Conservation (phyloP, 30 jellyfish, hydroid and myxozoan genomes). For the Cassiopea andromeda region DNA sequence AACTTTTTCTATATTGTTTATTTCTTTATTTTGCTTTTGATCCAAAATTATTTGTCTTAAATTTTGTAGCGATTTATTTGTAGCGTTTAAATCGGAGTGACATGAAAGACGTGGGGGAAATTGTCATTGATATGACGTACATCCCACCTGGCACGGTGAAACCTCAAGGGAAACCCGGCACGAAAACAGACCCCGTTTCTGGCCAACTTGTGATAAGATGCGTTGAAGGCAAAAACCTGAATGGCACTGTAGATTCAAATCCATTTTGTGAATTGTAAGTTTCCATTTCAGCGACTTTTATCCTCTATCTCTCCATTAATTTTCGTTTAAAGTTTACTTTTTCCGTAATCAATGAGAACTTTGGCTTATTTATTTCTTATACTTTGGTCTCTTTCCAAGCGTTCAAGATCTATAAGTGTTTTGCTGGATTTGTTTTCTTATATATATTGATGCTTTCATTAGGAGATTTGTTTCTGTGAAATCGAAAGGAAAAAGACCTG, state of each 20-base stretch:
- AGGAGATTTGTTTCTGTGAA: conserved; percentile 41
- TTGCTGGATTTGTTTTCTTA: too few species aligned
- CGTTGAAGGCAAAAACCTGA: conserved; percentile 67
- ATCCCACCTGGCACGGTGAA: conserved; percentile 72
- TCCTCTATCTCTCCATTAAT: too few species aligned
- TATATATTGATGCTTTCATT: background rate
- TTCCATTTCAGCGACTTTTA: too few species aligned
- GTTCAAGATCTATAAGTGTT: too few species aligned
- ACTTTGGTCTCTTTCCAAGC: too few species aligned
- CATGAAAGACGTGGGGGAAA: conserved; percentile 79
- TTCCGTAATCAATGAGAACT: too few species aligned
- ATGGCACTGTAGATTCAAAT: conserved; percentile 44
- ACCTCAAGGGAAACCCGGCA: conserved; percentile 11
- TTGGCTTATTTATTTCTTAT: too few species aligned
- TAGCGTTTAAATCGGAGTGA: conserved; percentile 37
- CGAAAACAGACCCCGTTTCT: conserved; percentile 66
- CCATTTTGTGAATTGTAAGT: conserved; percentile 89
- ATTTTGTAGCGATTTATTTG: background rate
- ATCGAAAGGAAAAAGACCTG: conserved; percentile 35
- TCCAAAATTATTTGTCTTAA: background rate
- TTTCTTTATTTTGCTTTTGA: background rate
- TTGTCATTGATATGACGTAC: conserved; percentile 61
- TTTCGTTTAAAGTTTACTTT: too few species aligned
- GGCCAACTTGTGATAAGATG: conserved; percentile 79
- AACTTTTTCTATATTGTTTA: too few species aligned